A percentile compares a stretch with the other conserved stretches of the same genome.
Conservation (phyloP, 2,888 invertebrate species). For the Scrobipalpa atriplicella region DNA sequence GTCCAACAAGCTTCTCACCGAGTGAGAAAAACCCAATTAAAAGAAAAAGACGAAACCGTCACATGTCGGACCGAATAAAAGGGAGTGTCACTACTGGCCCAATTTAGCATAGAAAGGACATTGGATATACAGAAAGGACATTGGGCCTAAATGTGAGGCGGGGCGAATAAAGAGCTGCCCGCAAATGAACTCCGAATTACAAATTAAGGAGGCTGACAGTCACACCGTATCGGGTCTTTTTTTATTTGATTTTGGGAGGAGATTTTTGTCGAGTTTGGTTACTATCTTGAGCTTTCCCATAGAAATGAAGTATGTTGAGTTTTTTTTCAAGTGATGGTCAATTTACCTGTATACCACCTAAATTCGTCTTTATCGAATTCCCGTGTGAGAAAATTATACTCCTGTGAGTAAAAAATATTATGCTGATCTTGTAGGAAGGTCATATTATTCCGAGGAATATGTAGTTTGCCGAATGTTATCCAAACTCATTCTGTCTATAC, state of each 20-base stretch:
- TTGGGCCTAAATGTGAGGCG: conserved; percentile 49
- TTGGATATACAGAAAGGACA: conserved; percentile 33
- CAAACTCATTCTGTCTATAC: too few relatives aligned
- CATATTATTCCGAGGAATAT: too few relatives aligned
- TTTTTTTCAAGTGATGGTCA: too few relatives aligned
- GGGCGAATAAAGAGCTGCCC: conserved; percentile 62
- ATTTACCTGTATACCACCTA: too few relatives aligned
- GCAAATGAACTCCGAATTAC: conserved; percentile 68
- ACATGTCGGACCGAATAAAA: conserved; percentile 33
- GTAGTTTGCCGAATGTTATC: too few relatives aligned
- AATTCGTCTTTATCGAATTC: too few relatives aligned
- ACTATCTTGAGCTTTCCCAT: too few relatives aligned
- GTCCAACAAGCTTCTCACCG: background rate
- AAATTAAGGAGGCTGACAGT: conserved; percentile 56
- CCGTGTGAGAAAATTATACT: too few relatives aligned
- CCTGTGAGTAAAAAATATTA: too few relatives aligned
- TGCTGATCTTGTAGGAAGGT: too few relatives aligned
- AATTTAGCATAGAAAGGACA: conserved; percentile 21
- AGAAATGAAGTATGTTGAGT: too few relatives aligned
- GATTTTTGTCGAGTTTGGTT: background rate
- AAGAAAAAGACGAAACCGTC: conserved; percentile 6
- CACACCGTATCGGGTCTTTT: conserved; percentile 41
- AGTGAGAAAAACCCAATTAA: background rate
- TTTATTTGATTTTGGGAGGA: background rate
- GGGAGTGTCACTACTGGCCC: conserved; percentile 33